Base-by-base conservation (phyloP, 2,888 invertebrate species). In the Bellardia pandia region DNA sequence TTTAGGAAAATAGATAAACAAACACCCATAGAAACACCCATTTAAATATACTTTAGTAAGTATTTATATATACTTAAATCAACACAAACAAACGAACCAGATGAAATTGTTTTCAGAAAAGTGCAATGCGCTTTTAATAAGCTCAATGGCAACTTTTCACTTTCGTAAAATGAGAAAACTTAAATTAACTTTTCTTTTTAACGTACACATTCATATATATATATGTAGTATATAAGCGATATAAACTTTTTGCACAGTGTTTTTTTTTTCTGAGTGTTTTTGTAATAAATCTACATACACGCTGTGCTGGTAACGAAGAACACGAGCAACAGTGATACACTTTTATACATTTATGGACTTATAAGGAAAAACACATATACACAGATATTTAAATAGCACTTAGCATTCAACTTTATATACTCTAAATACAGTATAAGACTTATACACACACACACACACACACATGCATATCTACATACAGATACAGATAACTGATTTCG, bases 131-230 rank as follows among this genome's bases (percentile, higher is more conserved):
- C 69, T 83, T 86, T 86, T 79, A 83, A 86, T 75, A 83, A 86
- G 83, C 86, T 83, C 79, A 86, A 83, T 86, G 79, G 83, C 79
- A 83, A 83, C 83, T 86, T 86, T 83, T 86, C 83, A 83, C 77
- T 84, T 85, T 85, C 74, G 62, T 74, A 64, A 87, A 87, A 86
- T 86, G 83, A 76, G 83, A 86, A 86, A 86, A 86, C 76, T 87
- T 85, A 81, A 84, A 87, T 87, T 81, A 85, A 85, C 81, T 77
- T 87, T 80, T 79, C 69, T 71, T 77, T 81, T 58, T 66, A 66
- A 51, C 56, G 6, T 3, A 8, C 16, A 23, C 48, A 11, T 37
- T 60, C 33, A 64, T 37, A 14, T 56, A n/a, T 30, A 30, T 8
- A 45, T 11, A 7, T 40, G 48, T 51, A 51, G 56, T 69, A 42